Evolutionary conservation across 2,113 vertebrate genomes (phyloP).

Genomic region (Oreochromis spilurus): DNA sequence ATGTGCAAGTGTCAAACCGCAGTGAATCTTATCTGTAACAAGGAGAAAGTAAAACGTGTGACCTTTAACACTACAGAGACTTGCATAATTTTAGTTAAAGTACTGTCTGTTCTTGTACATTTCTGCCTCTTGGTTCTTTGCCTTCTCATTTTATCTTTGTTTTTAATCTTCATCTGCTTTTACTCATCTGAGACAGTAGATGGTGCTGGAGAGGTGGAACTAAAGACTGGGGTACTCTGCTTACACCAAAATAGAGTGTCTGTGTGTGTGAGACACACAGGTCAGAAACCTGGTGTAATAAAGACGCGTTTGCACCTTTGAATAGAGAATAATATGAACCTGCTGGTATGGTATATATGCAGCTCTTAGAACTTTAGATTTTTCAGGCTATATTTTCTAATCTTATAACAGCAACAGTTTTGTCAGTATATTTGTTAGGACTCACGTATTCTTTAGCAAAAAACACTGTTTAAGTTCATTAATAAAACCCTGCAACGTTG

Average conservation of each 20-base stretch:
- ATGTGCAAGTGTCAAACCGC: neutral
- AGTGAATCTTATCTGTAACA: neutral
- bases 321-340: neutral
- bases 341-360: neutral
- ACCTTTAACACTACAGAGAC: neutral
- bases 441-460: neutral
- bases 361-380: neutral
- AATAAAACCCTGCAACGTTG: neutral
- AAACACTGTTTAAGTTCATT: neutral
- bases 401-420: neutral
- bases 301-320: neutral
- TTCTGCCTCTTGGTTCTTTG: neutral
- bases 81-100: neutral
- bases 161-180: neutral
- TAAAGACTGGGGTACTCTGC: neutral
- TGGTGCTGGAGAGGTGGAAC: constrained; percentile 26
- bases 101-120: neutral
- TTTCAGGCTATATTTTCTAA: neutral
- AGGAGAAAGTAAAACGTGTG: neutral
- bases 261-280: neutral
- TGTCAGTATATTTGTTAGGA: neutral
- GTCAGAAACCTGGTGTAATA: neutral
- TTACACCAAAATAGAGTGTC: neutral
- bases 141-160: neutral
- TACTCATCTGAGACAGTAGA: constrained; percentile 27